Evolutionary conservation across 2,888 invertebrate genomes (phyloP).

Genomic region (Acronicta alni): DNA sequence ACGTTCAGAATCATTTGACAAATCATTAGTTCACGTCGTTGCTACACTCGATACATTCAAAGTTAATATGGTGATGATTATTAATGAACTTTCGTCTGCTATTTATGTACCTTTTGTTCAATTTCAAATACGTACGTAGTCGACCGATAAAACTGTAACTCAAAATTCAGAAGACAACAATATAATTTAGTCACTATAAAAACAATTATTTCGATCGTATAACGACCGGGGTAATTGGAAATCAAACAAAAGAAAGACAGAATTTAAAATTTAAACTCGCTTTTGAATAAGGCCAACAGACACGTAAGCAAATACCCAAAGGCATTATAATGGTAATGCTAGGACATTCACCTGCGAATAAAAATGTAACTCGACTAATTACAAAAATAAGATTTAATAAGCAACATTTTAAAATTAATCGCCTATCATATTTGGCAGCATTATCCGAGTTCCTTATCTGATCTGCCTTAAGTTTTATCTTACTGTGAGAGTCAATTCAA

Average conservation of each 20-base stretch:
- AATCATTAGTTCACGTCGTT: slow-evolving; percentile 19
- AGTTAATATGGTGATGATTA: slow-evolving; percentile 18
- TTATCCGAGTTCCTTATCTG: slow-evolving; percentile 57
- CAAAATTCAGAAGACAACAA: slow-evolving; percentile 18
- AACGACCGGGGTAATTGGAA: slow-evolving; percentile 9
- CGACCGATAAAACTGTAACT: slow-evolving; percentile 2
- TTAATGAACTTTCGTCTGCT: slow-evolving; percentile 17
- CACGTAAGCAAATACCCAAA: slow-evolving; percentile 4
- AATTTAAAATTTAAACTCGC: slow-evolving; percentile 15
- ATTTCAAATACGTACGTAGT: background rate
- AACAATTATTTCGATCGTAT: slow-evolving; percentile 21
- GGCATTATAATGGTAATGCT: slow-evolving; percentile 29
- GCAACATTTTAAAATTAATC: background rate
- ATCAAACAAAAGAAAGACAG: slow-evolving; percentile 21
- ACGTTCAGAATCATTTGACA: slow-evolving; percentile 12
- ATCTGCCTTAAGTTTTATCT: slow-evolving; percentile 73
- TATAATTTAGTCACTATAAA: slow-evolving; percentile 5
- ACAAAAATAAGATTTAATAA: background rate
- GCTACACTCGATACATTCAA: too few species aligned
- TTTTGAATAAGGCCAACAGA: slow-evolving; percentile 13
- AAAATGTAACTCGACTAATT: slow-evolving; percentile 45
- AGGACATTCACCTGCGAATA: slow-evolving; percentile 33
- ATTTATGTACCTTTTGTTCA: slow-evolving; percentile 8
- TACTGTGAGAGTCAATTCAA: slow-evolving; percentile 68
- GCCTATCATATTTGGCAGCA: slow-evolving; percentile 21